Evolutionary conservation across 1,140 invertebrate genomes (phyloP).

Genomic region (Cepaea nemoralis): DNA sequence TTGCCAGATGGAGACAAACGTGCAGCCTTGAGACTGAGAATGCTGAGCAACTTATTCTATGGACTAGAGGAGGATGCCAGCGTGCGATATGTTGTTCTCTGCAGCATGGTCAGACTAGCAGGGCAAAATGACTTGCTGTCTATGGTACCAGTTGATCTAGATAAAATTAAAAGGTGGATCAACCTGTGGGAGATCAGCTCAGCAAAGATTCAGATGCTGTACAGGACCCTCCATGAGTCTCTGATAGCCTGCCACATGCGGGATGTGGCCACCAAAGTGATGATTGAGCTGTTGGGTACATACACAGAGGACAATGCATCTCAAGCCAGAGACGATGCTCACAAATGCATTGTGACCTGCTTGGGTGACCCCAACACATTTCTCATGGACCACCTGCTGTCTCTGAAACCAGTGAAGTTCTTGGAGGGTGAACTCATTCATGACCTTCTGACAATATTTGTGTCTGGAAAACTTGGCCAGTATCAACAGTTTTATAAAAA

Average conservation of each 20-base stretch:
- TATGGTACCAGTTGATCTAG: slow-evolving; percentile 76
- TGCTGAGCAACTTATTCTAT: slow-evolving; percentile 84
- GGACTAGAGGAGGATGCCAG: slow-evolving; percentile 87
- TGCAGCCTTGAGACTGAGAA: slow-evolving; percentile 85
- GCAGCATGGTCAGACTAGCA: slow-evolving; percentile 88
- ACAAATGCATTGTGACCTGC: slow-evolving; percentile 93
- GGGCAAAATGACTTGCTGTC: slow-evolving; percentile 87
- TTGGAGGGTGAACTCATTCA: slow-evolving; percentile 95
- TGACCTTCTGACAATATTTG: slow-evolving; percentile 95
- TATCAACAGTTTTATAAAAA: slow-evolving; percentile 93
- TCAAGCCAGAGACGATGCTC: slow-evolving; percentile 94
- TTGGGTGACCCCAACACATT: slow-evolving; percentile 95
- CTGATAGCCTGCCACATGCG: slow-evolving; percentile 81
- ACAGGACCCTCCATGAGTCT: slow-evolving; percentile 90
- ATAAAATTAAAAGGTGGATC: slow-evolving; percentile 85
- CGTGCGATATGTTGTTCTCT: slow-evolving; percentile 92
- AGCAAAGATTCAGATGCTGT: slow-evolving; percentile 92
- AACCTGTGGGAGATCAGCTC: slow-evolving; percentile 85
- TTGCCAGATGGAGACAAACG: slow-evolving; percentile 85
- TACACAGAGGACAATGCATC: slow-evolving; percentile 97
- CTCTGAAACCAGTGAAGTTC: slow-evolving; percentile 93
- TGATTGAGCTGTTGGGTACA: slow-evolving; percentile 94
- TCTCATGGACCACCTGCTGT: slow-evolving; percentile 91
- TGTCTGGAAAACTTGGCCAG: slow-evolving; percentile 90
- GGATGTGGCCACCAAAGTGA: slow-evolving; percentile 88